Evolutionary conservation across 2,888 invertebrate species (phyloP).

Genomic region (Amphipoea lucens): DNA sequence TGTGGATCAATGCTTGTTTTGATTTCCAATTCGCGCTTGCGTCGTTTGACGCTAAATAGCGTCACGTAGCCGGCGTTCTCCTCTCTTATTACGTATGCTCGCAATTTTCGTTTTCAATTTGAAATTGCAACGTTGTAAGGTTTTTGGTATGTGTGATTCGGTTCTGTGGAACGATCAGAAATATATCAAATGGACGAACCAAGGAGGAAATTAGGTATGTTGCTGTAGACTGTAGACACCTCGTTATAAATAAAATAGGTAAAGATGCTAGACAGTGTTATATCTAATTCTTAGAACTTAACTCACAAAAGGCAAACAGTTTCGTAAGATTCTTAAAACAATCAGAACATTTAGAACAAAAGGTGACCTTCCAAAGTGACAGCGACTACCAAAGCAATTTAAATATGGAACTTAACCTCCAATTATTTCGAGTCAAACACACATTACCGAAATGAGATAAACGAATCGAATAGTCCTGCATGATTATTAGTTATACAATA

Average conservation of each 20-base stretch:
- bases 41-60: conserved; percentile 89
- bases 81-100: conserved; percentile 78
- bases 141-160: conserved; percentile 64
- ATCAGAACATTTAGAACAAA: conserved; percentile 60
- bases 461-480: conserved; percentile 79
- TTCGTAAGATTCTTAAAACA: conserved; percentile 23
- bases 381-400: conserved; percentile 75
- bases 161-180: conserved; percentile 34
- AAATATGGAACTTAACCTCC: conserved; percentile 66
- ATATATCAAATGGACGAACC: conserved; percentile 4
- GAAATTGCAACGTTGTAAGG: conserved; percentile 73
- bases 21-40: conserved; percentile 90
- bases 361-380: conserved; percentile 65
- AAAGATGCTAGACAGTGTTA: neutral
- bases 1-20: conserved; percentile 89
- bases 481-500: conserved; percentile 82
- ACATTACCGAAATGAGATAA: conserved; percentile 75
- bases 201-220: neutral
- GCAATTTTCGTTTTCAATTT: conserved; percentile 86
- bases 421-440: conserved; percentile 72
- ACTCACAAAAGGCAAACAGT: conserved; percentile 10
- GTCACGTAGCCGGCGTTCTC: conserved; percentile 85
- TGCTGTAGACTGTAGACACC: neutral
- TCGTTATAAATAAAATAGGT: neutral
- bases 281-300: neutral